Conservation (phyloP, 2,888 invertebrate species). For the Lasius fuliginosus region DNA sequence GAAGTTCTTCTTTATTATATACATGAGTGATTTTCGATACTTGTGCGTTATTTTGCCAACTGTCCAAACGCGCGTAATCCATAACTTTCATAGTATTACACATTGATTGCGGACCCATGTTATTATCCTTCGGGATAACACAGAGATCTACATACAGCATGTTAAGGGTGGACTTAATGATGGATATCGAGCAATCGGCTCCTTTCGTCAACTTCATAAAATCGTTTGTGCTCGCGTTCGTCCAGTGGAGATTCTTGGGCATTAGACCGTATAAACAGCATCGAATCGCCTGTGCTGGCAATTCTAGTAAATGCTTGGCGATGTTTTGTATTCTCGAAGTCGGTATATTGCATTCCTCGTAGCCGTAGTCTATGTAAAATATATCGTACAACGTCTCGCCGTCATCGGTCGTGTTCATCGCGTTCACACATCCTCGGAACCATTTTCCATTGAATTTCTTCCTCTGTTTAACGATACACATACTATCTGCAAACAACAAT, state of each 20-base stretch:
- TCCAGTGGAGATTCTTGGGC: constrained; percentile 87
- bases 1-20: constrained; percentile 26
- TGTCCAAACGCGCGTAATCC: constrained; percentile 82
- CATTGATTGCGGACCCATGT: constrained; percentile 79
- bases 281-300: constrained; percentile 85
- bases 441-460: constrained; percentile 87
- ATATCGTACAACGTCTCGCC: constrained; percentile 87
- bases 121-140: constrained; percentile 55
- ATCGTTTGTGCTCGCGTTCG: neutral
- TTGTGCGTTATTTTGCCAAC: constrained; percentile 6
- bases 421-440: constrained; percentile 89
- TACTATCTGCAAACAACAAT: constrained; percentile 45
- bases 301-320: neutral
- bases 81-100: constrained; percentile 86
- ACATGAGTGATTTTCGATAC: neutral
- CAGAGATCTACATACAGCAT: constrained; percentile 84
- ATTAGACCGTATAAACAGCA: constrained; percentile 89
- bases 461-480: constrained; percentile 82
- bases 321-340: constrained; percentile 83
- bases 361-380: constrained; percentile 90
- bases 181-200: constrained; percentile 71
- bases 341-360: constrained; percentile 87
- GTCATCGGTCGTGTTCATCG: constrained; percentile 79
- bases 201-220: neutral
- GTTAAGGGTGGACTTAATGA: constrained; percentile 71